A percentile compares a stretch with the other conserved stretches of the same genome.
phyloP scores from a whole-genome alignment of 2,113 vertebrate genomes.

The Cygnus atratus region DNA sequence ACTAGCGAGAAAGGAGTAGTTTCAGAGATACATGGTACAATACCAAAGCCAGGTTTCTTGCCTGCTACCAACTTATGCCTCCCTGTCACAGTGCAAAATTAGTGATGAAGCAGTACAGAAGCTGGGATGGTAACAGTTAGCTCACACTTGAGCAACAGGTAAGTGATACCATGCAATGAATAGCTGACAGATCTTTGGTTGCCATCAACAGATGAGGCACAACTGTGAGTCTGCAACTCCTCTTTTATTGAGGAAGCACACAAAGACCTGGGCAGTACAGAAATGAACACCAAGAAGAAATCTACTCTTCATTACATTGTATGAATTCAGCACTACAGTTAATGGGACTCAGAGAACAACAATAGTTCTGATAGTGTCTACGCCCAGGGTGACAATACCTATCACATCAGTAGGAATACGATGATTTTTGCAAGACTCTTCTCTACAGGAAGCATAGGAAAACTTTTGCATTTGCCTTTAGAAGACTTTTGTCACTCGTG shows the following conservation, averaged over 20 bases:
- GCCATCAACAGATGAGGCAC: fast-evolving
- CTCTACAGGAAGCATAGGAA: neutral
- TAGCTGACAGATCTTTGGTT: neutral
- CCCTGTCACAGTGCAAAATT: neutral
- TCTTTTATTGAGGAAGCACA: neutral
- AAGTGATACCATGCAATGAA: neutral
- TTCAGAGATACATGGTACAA: neutral
- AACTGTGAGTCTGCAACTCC: neutral
- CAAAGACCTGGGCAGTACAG: neutral
- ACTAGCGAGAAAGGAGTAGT: neutral
- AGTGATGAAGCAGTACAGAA: neutral
- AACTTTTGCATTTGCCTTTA: neutral
- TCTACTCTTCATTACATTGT: neutral
- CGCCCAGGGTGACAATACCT: neutral
- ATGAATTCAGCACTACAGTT: neutral
- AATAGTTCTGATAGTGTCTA: neutral
- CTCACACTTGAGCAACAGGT: neutral
- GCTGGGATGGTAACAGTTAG: neutral
- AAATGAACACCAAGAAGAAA: neutral
- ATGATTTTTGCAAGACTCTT: neutral
- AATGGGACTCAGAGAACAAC: neutral
- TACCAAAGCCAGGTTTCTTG: neutral
- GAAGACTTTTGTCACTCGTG: neutral
- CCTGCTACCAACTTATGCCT: neutral
- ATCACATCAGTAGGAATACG: neutral